A percentile compares a stretch with the other conserved stretches of the same genome.
phyloP scores from a whole-genome alignment of 2,113 vertebrate species.

The Corydoras sp. region DNA sequence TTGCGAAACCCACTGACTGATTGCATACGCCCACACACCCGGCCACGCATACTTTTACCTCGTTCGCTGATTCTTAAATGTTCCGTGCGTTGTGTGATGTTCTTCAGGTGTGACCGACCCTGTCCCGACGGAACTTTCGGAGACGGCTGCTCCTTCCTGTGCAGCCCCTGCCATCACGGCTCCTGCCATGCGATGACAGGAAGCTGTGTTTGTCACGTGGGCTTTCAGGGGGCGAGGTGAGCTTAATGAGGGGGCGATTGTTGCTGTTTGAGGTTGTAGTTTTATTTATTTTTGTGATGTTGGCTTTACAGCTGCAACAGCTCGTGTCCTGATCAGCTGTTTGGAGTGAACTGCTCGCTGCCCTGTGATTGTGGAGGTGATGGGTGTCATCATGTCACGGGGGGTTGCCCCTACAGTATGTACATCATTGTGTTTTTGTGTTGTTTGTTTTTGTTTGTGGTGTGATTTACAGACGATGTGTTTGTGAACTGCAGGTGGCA shows the following conservation, averaged over 20 bases:
- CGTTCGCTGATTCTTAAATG: too few relatives aligned
- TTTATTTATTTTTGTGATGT: not conserved
- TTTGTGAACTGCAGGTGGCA: slow-evolving; percentile 54
- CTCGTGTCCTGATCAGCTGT: slow-evolving; percentile 72
- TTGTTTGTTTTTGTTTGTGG: not conserved
- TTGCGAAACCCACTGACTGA: too few relatives aligned
- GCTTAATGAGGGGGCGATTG: not conserved
- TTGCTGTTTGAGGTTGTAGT: not conserved
- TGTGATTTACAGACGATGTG: not conserved
- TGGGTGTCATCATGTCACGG: slow-evolving; percentile 67
- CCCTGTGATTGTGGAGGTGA: slow-evolving; percentile 71
- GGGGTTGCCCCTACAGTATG: slow-evolving; percentile 78
- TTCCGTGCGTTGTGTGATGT: too few relatives aligned
- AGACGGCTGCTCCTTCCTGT: slow-evolving; percentile 69
- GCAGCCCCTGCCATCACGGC: slow-evolving; percentile 72
- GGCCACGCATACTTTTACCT: too few relatives aligned
- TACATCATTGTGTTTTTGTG: not conserved
- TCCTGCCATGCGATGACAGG: slow-evolving; percentile 80
- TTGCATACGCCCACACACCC: too few relatives aligned
- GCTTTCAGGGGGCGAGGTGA: slow-evolving; percentile 86
- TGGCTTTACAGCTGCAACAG: slow-evolving; percentile 77
- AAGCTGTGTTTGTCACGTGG: slow-evolving; percentile 76
- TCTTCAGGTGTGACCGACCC: slow-evolving; percentile 73
- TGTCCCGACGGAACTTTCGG: slow-evolving; percentile 76
- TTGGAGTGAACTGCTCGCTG: slow-evolving; percentile 81